phyloP scores from a whole-genome alignment of 2,113 vertebrate species.

The Climacteris rufus region DNA sequence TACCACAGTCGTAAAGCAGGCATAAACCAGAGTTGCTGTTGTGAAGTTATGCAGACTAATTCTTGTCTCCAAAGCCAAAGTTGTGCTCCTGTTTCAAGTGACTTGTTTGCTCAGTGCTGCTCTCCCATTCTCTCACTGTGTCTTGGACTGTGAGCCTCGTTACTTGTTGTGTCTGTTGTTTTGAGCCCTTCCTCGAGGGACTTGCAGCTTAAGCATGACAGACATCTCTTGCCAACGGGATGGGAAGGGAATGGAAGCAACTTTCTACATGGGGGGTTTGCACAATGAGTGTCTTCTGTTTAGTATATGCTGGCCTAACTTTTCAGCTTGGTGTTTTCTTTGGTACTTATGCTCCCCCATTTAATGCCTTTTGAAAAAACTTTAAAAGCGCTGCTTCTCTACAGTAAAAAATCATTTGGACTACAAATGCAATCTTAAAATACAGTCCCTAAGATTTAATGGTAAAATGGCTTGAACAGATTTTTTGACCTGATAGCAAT shows the following conservation, averaged over 20 bases:
- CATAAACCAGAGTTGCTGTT: background rate
- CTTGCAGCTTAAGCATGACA: background rate
- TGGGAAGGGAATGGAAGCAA: constrained; percentile 1
- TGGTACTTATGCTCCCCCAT: background rate
- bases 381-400: background rate
- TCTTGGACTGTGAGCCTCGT: background rate
- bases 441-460: background rate
- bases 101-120: background rate
- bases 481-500: background rate
- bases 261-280: background rate
- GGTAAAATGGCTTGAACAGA: background rate
- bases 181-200: background rate
- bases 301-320: background rate
- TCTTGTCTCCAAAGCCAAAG: background rate
- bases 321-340: background rate
- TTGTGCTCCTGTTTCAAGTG: background rate
- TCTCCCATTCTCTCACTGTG: background rate
- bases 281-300: background rate
- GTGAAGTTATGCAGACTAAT: background rate
- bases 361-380: background rate
- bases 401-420: background rate
- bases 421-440: background rate
- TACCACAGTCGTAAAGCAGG: background rate
- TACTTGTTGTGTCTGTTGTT: background rate
- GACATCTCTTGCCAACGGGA: background rate